Percentiles rank a stretch among this genome's conserved stretches.
Evolutionary conservation across 2,113 vertebrate genomes (phyloP).

Genomic region (Ploceus nigricollis): DNA sequence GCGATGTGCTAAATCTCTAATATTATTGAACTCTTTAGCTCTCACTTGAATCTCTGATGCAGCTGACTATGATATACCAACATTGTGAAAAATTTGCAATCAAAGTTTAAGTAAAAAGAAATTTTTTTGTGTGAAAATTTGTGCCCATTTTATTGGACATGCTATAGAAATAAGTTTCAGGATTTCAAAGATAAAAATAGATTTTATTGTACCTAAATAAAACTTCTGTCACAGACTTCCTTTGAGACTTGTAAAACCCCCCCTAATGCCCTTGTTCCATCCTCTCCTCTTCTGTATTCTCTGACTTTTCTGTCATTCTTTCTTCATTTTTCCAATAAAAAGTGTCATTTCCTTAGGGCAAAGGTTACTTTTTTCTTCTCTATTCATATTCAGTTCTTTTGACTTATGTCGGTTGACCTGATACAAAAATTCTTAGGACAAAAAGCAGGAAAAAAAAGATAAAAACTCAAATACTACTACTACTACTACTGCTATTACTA

Average conservation of each 20-base stretch:
- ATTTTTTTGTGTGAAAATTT: background rate
- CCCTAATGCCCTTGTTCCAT: background rate
- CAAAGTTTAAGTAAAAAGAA: background rate
- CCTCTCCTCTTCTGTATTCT: background rate
- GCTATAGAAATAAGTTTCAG: background rate
- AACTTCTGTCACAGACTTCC: background rate
- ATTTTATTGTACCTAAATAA: background rate
- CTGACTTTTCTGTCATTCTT: background rate
- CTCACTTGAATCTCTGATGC: background rate
- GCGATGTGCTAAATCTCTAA: background rate
- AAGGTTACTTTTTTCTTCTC: background rate
- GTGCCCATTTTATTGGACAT: background rate
- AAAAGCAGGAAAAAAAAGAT: background rate
- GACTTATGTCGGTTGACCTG: background rate
- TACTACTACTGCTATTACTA: no score
- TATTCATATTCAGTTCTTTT: background rate
- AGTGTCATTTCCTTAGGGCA: background rate
- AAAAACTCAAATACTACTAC: no score
- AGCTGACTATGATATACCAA: background rate
- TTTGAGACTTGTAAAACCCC: background rate
- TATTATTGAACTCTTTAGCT: background rate
- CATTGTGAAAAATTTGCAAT: background rate
- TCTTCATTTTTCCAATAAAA: background rate
- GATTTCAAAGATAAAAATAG: background rate
- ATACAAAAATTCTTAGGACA: background rate